Base-by-base conservation (phyloP, 2,888 invertebrate genomes). In the Cremastinae sp. region DNA sequence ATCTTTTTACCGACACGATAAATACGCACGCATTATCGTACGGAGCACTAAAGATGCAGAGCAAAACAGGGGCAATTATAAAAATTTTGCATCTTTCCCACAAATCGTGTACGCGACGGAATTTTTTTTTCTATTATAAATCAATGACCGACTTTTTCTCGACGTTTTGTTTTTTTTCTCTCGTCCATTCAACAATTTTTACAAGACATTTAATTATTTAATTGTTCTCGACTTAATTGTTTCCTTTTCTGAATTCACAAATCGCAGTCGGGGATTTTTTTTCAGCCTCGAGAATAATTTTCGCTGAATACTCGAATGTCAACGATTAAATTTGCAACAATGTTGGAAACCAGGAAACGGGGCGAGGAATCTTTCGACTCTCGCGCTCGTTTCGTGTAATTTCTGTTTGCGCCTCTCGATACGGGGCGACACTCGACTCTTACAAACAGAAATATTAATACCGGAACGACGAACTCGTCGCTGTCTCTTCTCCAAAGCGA, bases 401-500 rank as follows among this genome's bases (percentile, higher is more conserved):
- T 28, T 28, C 28, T 28, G n/a, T n/a, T n/a, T n/a, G n/a, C n/a
- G n/a, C n/a, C n/a, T n/a, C n/a, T n/a, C n/a, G n/a, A n/a, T n/a
- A 28, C 5, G 28, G 28, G 28, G 5, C 28, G 28, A 5, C 4
- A 41, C 20, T n/a, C 51, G 8, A 12, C 14, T 7, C 18, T 16
- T 45, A 62, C 61, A 43, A 47, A 39, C 16, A 53, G 28, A 43
- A 53, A 74, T 64, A 51, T 49, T 71, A 61, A 70, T 47, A 68
- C 58, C 39, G 71, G 51, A 65, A 62, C 72, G 58, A 66, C 77
- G 58, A 58, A 66, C 20, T 28, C 51, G 64, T 53, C 43, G 49
- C 71, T 56, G 74, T 74, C 75, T 78, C 72, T 56, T 47, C 55
- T 22, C 59, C 16, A 37, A 53, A 53, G 70, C 53, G 61, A 70